Percentiles rank a stretch among this genome's conserved stretches.
These are phyloP conservation scores for Caretta caretta DNA, from an alignment of 2,113 vertebrate genomes.

Conservation along the genomic window DNA sequence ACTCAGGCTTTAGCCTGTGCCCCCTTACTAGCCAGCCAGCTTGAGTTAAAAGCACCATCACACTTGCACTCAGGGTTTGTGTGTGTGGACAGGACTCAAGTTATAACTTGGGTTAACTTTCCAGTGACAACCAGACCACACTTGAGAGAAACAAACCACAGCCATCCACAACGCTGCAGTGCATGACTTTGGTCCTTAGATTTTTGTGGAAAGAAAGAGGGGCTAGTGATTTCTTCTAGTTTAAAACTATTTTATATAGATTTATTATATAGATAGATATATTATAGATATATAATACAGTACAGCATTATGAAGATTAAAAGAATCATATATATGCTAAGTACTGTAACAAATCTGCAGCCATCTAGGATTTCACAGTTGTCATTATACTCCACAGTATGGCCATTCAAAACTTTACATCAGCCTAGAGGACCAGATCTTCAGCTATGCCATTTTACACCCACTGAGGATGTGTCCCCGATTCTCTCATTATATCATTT, in stretches of 20 bases:
- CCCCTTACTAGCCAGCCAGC: background rate
- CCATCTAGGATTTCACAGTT: background rate
- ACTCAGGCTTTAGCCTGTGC: background rate
- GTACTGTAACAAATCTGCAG: background rate
- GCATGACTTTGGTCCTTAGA: background rate
- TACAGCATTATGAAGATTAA: background rate
- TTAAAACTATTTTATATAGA: conserved; percentile 20
- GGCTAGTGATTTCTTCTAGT: background rate
- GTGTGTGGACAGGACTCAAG: fast-evolving
- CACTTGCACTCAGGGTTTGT: background rate
- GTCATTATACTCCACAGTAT: background rate
- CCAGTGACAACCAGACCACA: background rate
- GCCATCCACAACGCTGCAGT: background rate
- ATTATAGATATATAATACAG: background rate
- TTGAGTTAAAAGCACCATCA: background rate
- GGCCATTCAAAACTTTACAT: background rate
- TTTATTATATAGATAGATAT: background rate
- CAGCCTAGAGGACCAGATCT: background rate
- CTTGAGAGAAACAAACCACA: background rate
- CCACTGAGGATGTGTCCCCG: background rate
- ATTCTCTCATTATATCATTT: background rate
- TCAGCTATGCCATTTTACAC: background rate
- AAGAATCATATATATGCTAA: background rate
- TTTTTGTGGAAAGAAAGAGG: background rate
- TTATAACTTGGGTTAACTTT: background rate